These are phyloP conservation scores for Gallirallus australis DNA, from an alignment of 2,797 vertebrate genomes.

Conservation along the genomic window DNA sequence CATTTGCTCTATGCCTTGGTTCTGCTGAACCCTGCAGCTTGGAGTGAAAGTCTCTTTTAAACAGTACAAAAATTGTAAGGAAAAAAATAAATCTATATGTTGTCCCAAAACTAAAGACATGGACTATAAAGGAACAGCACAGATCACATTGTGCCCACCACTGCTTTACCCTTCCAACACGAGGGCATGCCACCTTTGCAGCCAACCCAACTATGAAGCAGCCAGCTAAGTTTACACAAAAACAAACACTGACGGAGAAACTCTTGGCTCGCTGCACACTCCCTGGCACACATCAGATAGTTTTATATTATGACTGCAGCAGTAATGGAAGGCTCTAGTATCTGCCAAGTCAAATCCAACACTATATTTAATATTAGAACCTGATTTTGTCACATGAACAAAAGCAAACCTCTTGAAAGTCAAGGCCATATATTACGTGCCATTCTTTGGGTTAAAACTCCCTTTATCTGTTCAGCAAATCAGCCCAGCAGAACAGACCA, in stretches of 20 bases:
- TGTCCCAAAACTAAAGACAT: background rate
- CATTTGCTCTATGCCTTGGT: background rate
- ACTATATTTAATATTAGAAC: constrained; percentile 53
- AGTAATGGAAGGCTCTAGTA: constrained; percentile 38
- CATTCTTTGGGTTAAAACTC: constrained; percentile 44
- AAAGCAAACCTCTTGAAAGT: constrained; percentile 54
- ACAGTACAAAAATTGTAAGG: background rate
- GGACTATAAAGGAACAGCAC: background rate
- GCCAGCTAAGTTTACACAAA: background rate
- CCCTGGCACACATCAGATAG: constrained; percentile 36
- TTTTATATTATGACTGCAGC: constrained; percentile 56
- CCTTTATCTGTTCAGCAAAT: constrained; percentile 48
- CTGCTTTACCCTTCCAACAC: background rate
- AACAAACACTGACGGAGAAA: constrained; percentile 28
- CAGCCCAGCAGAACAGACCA: constrained; percentile 21
- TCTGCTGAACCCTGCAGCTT: background rate
- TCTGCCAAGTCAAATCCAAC: constrained; percentile 59
- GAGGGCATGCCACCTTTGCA: background rate
- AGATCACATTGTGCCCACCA: background rate
- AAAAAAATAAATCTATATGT: background rate
- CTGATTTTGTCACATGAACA: constrained; percentile 43
- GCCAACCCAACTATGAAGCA: background rate
- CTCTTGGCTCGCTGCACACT: constrained; percentile 39
- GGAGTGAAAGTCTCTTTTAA: background rate
- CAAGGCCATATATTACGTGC: constrained; percentile 22